Evolutionary conservation across 2,113 vertebrate species (phyloP).

Genomic region (Thunnus thynnus): DNA sequence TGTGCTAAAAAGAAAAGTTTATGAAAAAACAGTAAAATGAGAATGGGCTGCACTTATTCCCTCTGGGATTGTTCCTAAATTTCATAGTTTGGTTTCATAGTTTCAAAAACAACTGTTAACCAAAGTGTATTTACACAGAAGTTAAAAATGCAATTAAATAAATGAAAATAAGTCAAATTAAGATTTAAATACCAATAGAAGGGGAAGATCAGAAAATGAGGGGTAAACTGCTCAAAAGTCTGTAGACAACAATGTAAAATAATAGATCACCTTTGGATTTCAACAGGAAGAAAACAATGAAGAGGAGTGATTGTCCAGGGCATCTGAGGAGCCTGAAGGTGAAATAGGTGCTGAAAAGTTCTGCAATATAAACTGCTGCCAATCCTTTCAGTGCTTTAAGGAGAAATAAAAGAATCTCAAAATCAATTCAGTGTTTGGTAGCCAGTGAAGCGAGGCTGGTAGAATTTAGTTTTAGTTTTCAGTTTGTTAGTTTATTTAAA

Average conservation of each 20-base stretch:
- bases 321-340: slow-evolving; percentile 4
- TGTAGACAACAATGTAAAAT: slow-evolving; percentile 1
- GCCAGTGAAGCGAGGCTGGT: not conserved
- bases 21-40: slow-evolving; percentile 13
- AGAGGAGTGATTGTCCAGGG: slow-evolving; percentile 9
- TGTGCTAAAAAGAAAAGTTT: slow-evolving; percentile 14
- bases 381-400: slow-evolving; percentile 15
- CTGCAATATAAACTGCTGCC: not conserved
- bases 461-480: not conserved
- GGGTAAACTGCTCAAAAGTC: not conserved
- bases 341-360: slow-evolving; percentile 4
- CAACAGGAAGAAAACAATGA: slow-evolving; percentile 24
- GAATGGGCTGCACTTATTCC: slow-evolving; percentile 7
- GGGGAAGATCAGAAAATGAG: not conserved
- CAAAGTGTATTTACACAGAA: not conserved
- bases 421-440: slow-evolving; percentile 25
- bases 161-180: no score
- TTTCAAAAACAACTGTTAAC: slow-evolving; percentile 7
- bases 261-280: slow-evolving; percentile 4
- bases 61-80: slow-evolving; percentile 6
- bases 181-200: not conserved
- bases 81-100: not conserved
- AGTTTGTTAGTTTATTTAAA: no score
- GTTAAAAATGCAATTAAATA: not conserved
- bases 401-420: slow-evolving; percentile 16